phyloP scores from a whole-genome alignment of 23 tunicate species.

The Halocynthia roretzi region DNA sequence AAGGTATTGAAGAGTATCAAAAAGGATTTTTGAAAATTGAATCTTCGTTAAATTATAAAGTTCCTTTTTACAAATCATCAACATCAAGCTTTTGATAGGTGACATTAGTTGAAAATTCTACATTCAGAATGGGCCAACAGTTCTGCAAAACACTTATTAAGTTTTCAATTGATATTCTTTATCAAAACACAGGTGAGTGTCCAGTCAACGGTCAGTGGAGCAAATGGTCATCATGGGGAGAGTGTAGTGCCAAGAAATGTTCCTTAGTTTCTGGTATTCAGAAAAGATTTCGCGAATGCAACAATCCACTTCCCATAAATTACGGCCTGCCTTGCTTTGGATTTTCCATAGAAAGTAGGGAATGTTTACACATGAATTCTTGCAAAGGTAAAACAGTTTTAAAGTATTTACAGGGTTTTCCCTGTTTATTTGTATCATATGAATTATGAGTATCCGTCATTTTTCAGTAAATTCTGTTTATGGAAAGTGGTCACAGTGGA shows the following conservation, averaged over 20 bases:
- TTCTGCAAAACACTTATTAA: too few species aligned
- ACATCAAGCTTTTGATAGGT: too few species aligned
- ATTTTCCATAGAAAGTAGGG: background rate
- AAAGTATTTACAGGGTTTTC: background rate
- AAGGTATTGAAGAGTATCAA: background rate
- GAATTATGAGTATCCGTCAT: background rate
- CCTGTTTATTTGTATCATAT: background rate
- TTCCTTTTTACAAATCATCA: too few species aligned
- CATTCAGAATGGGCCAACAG: too few species aligned
- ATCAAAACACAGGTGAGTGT: slow-evolving; percentile 4
- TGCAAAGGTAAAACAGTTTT: slow-evolving; percentile 34
- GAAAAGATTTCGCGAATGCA: background rate
- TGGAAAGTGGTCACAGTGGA: slow-evolving; percentile 39
- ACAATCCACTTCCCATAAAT: slow-evolving; percentile 26
- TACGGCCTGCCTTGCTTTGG: slow-evolving; percentile 54
- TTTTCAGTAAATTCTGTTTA: background rate
- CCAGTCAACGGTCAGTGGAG: slow-evolving; percentile 25
- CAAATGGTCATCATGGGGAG: slow-evolving; percentile 10
- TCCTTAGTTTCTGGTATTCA: background rate
- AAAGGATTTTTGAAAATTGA: background rate
- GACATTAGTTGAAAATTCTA: too few species aligned
- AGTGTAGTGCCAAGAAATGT: background rate
- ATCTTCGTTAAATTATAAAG: background rate
- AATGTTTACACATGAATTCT: slow-evolving; percentile 35
- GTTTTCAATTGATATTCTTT: too few species aligned